phyloP scores from a whole-genome alignment of 2,888 invertebrate genomes.

The Odontothrips loti region DNA sequence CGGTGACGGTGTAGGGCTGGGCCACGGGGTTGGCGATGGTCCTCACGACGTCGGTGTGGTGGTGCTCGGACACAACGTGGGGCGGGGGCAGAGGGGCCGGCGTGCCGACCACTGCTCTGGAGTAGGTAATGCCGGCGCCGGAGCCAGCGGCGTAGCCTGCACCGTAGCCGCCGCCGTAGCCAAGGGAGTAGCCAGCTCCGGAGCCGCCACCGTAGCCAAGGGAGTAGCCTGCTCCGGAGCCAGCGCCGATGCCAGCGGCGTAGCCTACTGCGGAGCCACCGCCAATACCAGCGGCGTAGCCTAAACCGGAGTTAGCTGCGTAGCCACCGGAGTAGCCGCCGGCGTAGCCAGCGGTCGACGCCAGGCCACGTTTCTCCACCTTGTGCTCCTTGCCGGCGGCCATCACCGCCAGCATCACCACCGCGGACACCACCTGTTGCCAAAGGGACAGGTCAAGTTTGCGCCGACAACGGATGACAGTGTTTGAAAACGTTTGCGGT shows the following conservation, averaged over 20 bases:
- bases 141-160: not conserved
- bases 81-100: conserved; percentile 43
- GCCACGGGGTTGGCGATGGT: not conserved
- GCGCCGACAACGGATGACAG: not conserved
- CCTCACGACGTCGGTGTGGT: conserved; percentile 16
- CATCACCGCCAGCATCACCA: not conserved
- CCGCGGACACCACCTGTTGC: not conserved
- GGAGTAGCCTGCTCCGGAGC: too few relatives aligned
- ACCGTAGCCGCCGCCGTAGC: not conserved
- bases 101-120: conserved; percentile 50
- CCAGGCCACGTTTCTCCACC: not conserved
- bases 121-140: conserved; percentile 41
- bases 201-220: too few relatives aligned
- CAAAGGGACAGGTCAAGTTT: too few relatives aligned
- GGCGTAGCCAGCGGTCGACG: not conserved
- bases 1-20: conserved; percentile 12
- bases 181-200: too few relatives aligned
- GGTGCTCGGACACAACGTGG: conserved; percentile 18
- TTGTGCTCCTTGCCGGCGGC: not conserved
- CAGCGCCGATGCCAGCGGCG: not conserved
- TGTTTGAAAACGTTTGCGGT: too few relatives aligned
- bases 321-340: not conserved
- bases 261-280: not conserved
- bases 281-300: not conserved
- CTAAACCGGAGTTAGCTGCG: not conserved